Evolutionary conservation across 2,888 invertebrate genomes (phyloP), one percentile per base, ranked within the genome.

Genomic region (Thera obeliscata): DNA sequence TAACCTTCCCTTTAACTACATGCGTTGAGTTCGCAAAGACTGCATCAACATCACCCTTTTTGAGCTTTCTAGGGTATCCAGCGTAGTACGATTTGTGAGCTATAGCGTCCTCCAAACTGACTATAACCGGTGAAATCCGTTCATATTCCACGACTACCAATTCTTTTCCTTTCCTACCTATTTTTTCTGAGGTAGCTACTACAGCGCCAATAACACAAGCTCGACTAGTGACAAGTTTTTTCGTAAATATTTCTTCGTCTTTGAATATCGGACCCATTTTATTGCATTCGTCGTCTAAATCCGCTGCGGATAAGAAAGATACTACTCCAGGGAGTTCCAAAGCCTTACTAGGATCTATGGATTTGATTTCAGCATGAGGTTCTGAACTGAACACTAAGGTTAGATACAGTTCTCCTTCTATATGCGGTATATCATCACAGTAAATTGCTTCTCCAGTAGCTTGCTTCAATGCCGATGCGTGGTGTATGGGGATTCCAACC

Each of bases 401-500:
- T 76, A 98, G 88, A 81, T 96, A 97, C 1, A 98, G 87, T 86
- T 98, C 98, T 61, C 96, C 95, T 71, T 95, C 94, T 69, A 94
- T 90, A 64, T 88, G 90, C 0, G 97, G 97, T 72, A 98, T 95
- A 84, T 99, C 99, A 83, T 98, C 98, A 76, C 97, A 96, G 83
- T 98, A 99, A 36, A 97, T 89, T 0, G 99, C 98, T 92, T 99
- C 98, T 1, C 98, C 97, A 0, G 98, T 96, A 1, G 97, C 97
- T 91, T 99, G 99, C 83, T 98, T 98, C 50, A 95, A 93, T 0
- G 97, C 98, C 8, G 98, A 97, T 2, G 94, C 89, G 83, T 99
- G 99, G 0, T 96, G 93, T 64, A 97, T 90, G 0, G 98, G 97
- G 65, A 96, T 94, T 0, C 98, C 98, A 49, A 99, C 95, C 9